Evolutionary conservation across 2,888 invertebrate genomes (phyloP), one percentile per base, ranked within the genome.

Genomic region (Dryocosmus kuriphilus): DNA sequence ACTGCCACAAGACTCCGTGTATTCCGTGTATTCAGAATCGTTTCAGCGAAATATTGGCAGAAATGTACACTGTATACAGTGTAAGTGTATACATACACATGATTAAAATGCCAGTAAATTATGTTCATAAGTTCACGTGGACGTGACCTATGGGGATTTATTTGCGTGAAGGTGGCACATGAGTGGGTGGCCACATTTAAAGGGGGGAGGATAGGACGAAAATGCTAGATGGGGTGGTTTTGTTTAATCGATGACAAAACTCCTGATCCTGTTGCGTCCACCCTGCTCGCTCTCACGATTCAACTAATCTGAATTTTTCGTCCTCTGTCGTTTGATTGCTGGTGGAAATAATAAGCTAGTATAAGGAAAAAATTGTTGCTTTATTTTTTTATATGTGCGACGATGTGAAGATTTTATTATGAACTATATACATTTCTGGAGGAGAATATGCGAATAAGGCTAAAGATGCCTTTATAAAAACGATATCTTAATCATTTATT

Each of bases 211-310:
- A 79, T 77, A 75, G 80, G 79, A 79, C 80, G 81, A 77, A 57
- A 62, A 80, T 65, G 60, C 19, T 6, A 60, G 79, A 82, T 82
- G 83, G 88, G 88, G 86, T 85, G 85, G 88, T 89, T 67, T 90
- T 90, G 90, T 90, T 90, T 90, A 90, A 90, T 90, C 90, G 89
- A 90, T 90, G 90, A 85, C 84, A 85, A 82, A 82, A 83, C 85
- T 83, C 84, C 61, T 84, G 85, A 87, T 87, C 87, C 86, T 85
- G 84, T 83, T 83, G 83, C 80, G 84, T 85, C 83, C 84, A 84
- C 84, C 83, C 80, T 82, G 82, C 79, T 83, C 81, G 80, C 85
- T 85, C 85, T 84, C 85, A 82, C 81, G 80, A 81, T 63, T 80
- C 27, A 24, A 14, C 63, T 27, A 67, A 35, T 65, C 65, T 22